Conservation (phyloP, 2,113 vertebrate genomes). For the Gobius niger region DNA sequence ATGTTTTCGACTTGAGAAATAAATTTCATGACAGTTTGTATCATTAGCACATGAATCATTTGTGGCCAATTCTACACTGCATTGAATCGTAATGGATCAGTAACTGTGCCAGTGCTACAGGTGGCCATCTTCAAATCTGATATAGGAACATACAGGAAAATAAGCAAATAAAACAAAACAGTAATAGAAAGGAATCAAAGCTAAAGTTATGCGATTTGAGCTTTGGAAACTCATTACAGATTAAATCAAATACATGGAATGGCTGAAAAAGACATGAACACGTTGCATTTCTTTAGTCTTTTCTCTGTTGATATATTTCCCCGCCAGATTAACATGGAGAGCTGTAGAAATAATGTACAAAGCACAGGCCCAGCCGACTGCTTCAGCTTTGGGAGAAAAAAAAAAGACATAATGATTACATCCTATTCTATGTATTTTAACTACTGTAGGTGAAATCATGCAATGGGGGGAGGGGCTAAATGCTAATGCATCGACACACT, state of each 20-base stretch:
- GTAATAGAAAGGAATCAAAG: slow-evolving; percentile 40
- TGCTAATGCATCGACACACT: no score
- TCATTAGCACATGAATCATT: slow-evolving; percentile 6
- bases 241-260: slow-evolving; percentile 59
- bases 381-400: slow-evolving; percentile 38
- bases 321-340: slow-evolving; percentile 55
- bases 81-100: background rate
- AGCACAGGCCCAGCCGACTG: slow-evolving; percentile 56
- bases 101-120: slow-evolving; percentile 66
- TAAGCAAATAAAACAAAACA: slow-evolving; percentile 23
- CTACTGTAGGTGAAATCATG: background rate
- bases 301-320: slow-evolving; percentile 44
- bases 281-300: slow-evolving; percentile 44
- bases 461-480: background rate
- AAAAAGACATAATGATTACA: background rate
- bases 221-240: slow-evolving; percentile 26
- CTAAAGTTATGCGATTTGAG: slow-evolving; percentile 34
- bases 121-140: slow-evolving; percentile 38
- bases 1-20: no score
- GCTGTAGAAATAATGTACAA: slow-evolving; percentile 67
- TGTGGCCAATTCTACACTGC: background rate
- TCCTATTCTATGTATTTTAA: background rate
- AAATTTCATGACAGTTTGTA: no score
- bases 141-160: slow-evolving; percentile 24
- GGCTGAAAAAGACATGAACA: slow-evolving; percentile 56